Conservation (phyloP, 2,797 vertebrate genomes). For the Threskiornis aethiopicus region DNA sequence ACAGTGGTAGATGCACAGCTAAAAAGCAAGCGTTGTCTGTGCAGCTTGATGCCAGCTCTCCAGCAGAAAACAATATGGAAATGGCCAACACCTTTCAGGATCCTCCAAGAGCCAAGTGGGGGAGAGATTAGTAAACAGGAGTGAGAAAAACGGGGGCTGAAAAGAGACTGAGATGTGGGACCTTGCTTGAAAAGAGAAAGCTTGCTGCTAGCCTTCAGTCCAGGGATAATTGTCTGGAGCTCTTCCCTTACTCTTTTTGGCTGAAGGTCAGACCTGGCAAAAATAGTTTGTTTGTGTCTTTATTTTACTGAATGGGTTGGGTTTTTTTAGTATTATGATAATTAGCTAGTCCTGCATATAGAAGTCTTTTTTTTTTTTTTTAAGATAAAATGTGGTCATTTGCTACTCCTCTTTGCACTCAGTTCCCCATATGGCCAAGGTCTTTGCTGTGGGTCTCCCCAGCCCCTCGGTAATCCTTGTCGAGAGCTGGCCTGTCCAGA, state of each 20-base stretch:
- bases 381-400: background rate
- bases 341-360: background rate
- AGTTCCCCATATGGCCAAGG: background rate
- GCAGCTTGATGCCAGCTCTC: background rate
- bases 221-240: background rate
- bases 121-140: background rate
- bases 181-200: background rate
- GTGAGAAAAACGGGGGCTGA: background rate
- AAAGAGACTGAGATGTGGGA: background rate
- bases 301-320: background rate
- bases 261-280: background rate
- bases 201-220: background rate
- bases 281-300: background rate
- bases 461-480: background rate
- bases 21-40: background rate
- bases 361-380: background rate
- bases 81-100: background rate
- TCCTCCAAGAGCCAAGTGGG: background rate
- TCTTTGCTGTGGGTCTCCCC: background rate
- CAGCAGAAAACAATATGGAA: background rate
- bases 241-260: background rate
- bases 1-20: background rate
- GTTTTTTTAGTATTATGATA: background rate
- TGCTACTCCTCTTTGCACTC: background rate
- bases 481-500: background rate